Conservation (phyloP, 2,797 vertebrate genomes). For the Pipistrellus pygmaeus region DNA sequence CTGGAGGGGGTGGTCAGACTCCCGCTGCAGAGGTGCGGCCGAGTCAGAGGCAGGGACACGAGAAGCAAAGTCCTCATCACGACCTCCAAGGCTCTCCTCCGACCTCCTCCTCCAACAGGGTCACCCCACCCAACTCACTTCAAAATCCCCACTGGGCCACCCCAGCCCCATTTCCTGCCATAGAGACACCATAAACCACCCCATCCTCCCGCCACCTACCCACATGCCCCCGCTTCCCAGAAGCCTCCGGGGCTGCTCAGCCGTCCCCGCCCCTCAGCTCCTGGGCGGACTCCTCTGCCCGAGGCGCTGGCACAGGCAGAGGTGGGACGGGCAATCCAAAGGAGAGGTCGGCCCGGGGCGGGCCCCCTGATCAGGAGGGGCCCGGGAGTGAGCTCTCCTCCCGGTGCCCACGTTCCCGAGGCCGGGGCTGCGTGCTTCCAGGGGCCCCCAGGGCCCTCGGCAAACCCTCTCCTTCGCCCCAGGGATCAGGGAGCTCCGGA, state of each 20-base stretch:
- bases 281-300: neutral
- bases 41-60: neutral
- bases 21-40: neutral
- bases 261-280: neutral
- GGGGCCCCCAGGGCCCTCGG: accelerated
- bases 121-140: too few relatives aligned
- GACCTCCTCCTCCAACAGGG: neutral
- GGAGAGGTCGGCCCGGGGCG: neutral
- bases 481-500: neutral
- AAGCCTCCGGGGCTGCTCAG: neutral
- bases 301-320: neutral
- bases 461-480: neutral
- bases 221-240: neutral
- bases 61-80: neutral
- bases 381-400: accelerated
- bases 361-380: neutral
- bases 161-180: neutral
- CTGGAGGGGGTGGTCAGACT: neutral
- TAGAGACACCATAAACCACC: neutral
- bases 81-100: neutral
- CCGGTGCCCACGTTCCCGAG: neutral
- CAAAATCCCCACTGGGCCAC: neutral
- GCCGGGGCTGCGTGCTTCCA: neutral
- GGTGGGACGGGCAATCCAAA: neutral
- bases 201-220: neutral